Evolutionary conservation across 2,888 invertebrate species (phyloP), one percentile per base, ranked within the genome.

Genomic region (Diachrysia chrysitis): DNA sequence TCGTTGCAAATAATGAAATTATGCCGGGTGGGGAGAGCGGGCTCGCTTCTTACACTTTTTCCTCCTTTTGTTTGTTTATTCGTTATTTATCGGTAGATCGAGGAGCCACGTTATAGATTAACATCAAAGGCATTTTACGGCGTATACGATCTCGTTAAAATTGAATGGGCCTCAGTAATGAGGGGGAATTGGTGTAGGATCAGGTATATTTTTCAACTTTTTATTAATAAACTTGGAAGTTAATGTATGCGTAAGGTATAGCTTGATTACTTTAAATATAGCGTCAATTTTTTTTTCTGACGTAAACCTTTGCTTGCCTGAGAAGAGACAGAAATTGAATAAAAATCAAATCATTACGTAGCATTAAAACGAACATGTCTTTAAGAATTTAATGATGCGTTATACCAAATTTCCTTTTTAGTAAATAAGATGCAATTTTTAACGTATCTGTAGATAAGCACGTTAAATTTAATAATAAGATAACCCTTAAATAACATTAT

Each of bases 21-120:
- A 92, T 88, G 80, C 83, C 76, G 71, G 69, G 72, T 78, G 78
- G 64, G 77, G 67, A 74, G 75, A 67, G 76, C 69, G 81, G 84
- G 79, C 74, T n/a, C 58, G 73, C 58, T 78, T 79, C 81, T 79
- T 83, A 80, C 84, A 82, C 84, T 86, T 89, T 85, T 88, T 87
- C 83, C 85, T 85, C 82, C 78, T 85, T 87, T 91, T 90, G 91
- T 92, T 91, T 92, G 91, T 90, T 87, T 88, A 90, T 90, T 89
- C 90, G 88, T 89, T 90, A 91, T 92, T 91, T 92, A 92, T 91
- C 91, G 91, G 90, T 85, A 90, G 91, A 92, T 92, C 90, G 88
- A 85, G 86, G 85, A 85, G 83, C 85, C 83, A 84, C 83, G 87
- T 85, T 89, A 88, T 88, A 91, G 91, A 93, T 93, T 91, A 92